phyloP scores from a whole-genome alignment of 2,113 vertebrate genomes.

The Rhineura floridana region DNA sequence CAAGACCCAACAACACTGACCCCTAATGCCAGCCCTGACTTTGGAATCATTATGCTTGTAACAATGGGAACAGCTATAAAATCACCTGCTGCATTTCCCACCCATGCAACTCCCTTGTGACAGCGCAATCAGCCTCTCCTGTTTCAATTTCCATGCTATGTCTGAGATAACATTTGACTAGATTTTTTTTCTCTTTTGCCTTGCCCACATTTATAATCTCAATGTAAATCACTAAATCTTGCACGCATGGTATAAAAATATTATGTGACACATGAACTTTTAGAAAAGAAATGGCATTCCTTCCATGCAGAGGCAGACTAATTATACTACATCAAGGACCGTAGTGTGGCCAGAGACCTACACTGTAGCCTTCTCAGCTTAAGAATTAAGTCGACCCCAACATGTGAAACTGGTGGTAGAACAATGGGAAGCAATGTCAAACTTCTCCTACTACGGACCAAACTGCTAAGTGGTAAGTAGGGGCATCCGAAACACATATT shows the following conservation, averaged over 20 bases:
- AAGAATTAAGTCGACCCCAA: neutral
- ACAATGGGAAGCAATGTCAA: neutral
- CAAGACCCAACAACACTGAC: neutral
- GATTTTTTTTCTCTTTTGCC: neutral
- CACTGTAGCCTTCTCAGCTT: neutral
- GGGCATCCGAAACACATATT: neutral
- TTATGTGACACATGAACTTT: neutral
- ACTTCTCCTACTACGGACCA: neutral
- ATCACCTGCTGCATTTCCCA: neutral
- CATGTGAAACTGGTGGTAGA: neutral
- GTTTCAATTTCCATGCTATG: neutral
- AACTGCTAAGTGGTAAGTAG: slow-evolving; percentile 11
- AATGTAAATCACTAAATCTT: too few relatives aligned
- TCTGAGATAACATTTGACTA: neutral
- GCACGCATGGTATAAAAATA: neutral
- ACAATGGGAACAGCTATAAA: neutral
- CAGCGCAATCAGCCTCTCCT: neutral
- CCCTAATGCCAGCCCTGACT: neutral
- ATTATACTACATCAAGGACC: neutral
- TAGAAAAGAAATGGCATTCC: neutral
- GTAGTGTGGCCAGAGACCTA: neutral
- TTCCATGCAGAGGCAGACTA: neutral
- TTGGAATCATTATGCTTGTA: neutral
- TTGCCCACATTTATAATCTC: neutral
- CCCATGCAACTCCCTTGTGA: neutral